Evolutionary conservation across 23 tunicate genomes (phyloP), one percentile per base, ranked within the genome.

Genomic region (Ciona savignyi): DNA sequence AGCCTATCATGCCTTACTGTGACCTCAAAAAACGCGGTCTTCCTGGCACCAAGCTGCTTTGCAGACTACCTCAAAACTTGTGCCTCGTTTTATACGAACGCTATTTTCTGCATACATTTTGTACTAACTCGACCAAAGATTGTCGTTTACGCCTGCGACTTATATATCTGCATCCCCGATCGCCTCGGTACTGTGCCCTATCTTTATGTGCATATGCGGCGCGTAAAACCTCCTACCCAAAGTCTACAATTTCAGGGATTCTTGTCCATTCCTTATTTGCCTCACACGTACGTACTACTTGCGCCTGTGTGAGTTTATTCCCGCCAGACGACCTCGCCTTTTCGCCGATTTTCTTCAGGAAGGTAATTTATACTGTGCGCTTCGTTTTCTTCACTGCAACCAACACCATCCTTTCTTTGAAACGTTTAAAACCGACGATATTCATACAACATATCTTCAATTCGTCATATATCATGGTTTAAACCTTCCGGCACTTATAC

Each of bases 271-370:
- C 56, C 56, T 42, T 42, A n/a, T n/a, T 42, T 42, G 11, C 56
- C 56, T 42, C 56, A 42, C 56, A 42, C 56, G 56, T 42, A 42
- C 56, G 9, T 6, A 42, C 15, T 9, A 42, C n/a, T n/a, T 42
- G 56, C 56, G 56, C 56, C 56, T 6, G 15, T 42, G 56, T 42
- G 15, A 42, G n/a, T 42, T 42, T 42, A 15, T 42, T 42, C 56
- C 11, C 56, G 15, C 56, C 56, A 42, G 56, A 42, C 56, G 56
- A 42, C 56, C 56, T 42, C 15, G 56, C 15, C 15, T 42, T 6
- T 42, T 42, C 56, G 56, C 56, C 56, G 56, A n/a, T 42, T 42
- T 42, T 42, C 56, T 42, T 42, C 56, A 42, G 56, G 56, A 42
- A 42, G 56, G 11, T 42, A 42, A 42, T 42, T 42, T 42, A 6